These are phyloP conservation scores for Gadus chalcogrammus DNA, from an alignment of 2,113 vertebrate species.

Conservation along the genomic window DNA sequence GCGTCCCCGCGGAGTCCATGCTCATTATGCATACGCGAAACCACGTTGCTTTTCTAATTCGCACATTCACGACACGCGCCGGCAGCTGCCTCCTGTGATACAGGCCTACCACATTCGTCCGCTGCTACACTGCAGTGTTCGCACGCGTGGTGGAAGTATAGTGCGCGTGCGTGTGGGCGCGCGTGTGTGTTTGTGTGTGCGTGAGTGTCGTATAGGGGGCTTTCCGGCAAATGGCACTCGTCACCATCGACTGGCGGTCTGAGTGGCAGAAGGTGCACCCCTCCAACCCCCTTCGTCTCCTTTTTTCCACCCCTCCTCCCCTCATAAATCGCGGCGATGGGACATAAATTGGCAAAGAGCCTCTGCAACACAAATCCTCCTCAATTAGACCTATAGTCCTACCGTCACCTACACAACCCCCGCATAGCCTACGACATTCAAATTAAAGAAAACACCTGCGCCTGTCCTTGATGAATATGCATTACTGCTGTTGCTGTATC, in stretches of 20 bases:
- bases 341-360: background rate
- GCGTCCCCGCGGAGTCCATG: slow-evolving; percentile 37
- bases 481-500: too few relatives aligned
- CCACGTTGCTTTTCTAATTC: too few relatives aligned
- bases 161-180: slow-evolving; percentile 5
- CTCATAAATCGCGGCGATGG: background rate
- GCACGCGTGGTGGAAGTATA: background rate
- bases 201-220: slow-evolving; percentile 5
- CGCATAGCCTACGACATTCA: background rate
- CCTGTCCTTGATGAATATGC: too few relatives aligned
- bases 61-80: too few relatives aligned
- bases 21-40: slow-evolving; percentile 47
- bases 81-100: too few relatives aligned
- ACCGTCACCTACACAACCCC: background rate
- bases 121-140: too few relatives aligned
- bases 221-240: slow-evolving; percentile 40
- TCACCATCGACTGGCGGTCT: slow-evolving; percentile 40
- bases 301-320: background rate
- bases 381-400: background rate
- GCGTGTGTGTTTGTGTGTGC: slow-evolving; percentile 3
- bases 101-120: too few relatives aligned
- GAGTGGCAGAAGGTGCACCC: slow-evolving; percentile 17
- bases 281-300: background rate
- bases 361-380: too few relatives aligned
- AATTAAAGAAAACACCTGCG: background rate